These are phyloP conservation scores for Chelidonichthys spinosus DNA, from an alignment of 2,797 vertebrate species.

Conservation along the genomic window DNA sequence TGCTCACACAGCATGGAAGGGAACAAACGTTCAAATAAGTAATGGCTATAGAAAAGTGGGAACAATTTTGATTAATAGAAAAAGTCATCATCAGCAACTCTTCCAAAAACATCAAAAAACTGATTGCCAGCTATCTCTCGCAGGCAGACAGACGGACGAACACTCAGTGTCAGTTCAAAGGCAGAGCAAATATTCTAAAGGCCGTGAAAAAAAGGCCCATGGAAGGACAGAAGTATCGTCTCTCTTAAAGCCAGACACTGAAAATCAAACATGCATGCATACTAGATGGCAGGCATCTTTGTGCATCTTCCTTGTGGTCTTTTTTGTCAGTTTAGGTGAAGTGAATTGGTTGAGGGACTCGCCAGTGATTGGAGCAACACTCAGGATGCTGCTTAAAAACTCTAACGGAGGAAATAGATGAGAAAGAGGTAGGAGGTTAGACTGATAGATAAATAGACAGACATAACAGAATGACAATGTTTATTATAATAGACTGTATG, in stretches of 20 bases:
- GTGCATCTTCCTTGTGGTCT: conserved; percentile 34
- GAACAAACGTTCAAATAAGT: conserved; percentile 45
- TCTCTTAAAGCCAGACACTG: conserved; percentile 10
- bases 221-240: conserved; percentile 56
- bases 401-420: conserved; percentile 26
- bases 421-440: conserved; percentile 4
- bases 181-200: conserved; percentile 64
- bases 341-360: conserved; percentile 68
- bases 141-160: conserved; percentile 56
- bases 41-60: conserved; percentile 29
- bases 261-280: conserved; percentile 24
- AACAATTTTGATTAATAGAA: conserved; percentile 33
- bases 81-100: conserved; percentile 54
- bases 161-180: conserved; percentile 46
- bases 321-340: conserved; percentile 71
- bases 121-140: conserved; percentile 62
- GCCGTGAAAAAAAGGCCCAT: conserved; percentile 11
- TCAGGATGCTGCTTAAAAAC: conserved; percentile 35
- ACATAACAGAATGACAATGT: not conserved
- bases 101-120: conserved; percentile 39
- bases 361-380: conserved; percentile 65
- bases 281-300: conserved; percentile 35
- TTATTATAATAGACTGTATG: not conserved
- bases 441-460: not conserved
- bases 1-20: conserved; percentile 31